Percentiles rank a stretch among this genome's conserved stretches.
Evolutionary conservation across 1,140 invertebrate genomes (phyloP).

Genomic region (Lepidostoma basale): DNA sequence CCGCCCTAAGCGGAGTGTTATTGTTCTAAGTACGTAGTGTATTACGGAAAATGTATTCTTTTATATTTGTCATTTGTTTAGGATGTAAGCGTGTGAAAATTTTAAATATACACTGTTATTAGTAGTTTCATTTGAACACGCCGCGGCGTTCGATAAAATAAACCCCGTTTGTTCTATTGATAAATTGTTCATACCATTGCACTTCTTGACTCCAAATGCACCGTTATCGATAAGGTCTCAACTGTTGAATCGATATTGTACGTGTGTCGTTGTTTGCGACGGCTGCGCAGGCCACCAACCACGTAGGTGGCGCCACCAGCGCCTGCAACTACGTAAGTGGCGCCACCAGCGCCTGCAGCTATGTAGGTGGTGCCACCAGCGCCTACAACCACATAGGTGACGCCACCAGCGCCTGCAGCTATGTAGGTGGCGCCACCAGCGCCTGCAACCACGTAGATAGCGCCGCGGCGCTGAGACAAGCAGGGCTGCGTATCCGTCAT

Average conservation of each 20-base stretch:
- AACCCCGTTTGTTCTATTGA: constrained; percentile 44
- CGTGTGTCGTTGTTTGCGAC: constrained; percentile 1
- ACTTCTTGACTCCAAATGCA: constrained; percentile 45
- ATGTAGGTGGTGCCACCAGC: neutral
- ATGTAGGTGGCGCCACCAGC: neutral
- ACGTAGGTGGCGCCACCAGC: neutral
- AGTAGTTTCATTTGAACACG: constrained; percentile 19
- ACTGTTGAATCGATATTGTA: constrained; percentile 32
- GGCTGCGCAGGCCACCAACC: neutral
- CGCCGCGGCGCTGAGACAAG: neutral
- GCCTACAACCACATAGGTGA: neutral
- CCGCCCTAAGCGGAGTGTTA: neutral
- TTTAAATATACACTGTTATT: constrained; percentile 32
- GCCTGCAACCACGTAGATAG: neutral
- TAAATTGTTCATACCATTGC: constrained; percentile 43
- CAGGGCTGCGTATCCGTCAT: constrained; percentile 22
- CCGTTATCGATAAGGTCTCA: constrained; percentile 22
- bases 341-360: neutral
- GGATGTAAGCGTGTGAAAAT: constrained; percentile 34
- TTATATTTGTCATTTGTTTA: constrained; percentile 32
- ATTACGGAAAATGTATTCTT: constrained; percentile 11
- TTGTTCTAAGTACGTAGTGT: neutral
- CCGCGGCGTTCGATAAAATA: constrained; percentile 12
- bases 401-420: neutral
- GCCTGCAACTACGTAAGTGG: neutral